Conservation (phyloP, 35 echinoderm and acorn worm genomes). For the Patiria miniata region DNA sequence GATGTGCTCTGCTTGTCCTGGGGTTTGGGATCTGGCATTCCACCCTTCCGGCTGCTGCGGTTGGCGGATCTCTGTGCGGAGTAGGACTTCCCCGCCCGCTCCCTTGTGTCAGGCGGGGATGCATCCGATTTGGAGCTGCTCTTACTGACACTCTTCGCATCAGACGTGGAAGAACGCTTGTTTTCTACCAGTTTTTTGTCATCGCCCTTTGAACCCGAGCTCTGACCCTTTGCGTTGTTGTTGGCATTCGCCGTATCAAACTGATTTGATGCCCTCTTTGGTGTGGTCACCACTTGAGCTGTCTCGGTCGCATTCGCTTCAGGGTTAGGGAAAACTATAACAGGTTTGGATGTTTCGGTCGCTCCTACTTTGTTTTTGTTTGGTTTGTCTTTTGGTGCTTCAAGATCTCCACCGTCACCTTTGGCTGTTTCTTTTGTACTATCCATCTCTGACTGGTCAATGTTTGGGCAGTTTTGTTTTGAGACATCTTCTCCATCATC, state of each 20-base stretch:
- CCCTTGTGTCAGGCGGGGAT: slow-evolving; percentile 4
- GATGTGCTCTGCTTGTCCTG: not conserved
- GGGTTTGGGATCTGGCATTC: not conserved
- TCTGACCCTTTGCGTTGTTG: slow-evolving; percentile 27
- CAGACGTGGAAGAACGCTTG: not conserved
- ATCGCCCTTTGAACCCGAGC: not conserved
- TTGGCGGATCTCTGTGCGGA: slow-evolving; percentile 57
- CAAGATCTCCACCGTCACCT: not conserved
- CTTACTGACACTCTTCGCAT: not conserved
- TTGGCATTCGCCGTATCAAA: not conserved
- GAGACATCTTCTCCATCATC: not conserved
- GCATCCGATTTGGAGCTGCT: not conserved
- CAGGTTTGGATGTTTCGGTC: not conserved
- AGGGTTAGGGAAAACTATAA: slow-evolving; percentile 4
- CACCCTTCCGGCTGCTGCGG: slow-evolving; percentile 7
- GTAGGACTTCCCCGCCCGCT: slow-evolving; percentile 61
- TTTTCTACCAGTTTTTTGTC: not conserved
- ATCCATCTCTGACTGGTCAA: no score
- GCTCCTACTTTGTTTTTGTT: not conserved
- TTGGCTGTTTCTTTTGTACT: not conserved
- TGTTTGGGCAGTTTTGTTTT: no score
- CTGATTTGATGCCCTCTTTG: not conserved
- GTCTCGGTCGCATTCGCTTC: slow-evolving; percentile 4
- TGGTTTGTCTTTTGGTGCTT: not conserved
- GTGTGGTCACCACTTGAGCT: not conserved